Evolutionary conservation across 2,113 vertebrate genomes (phyloP), one percentile per base, ranked within the genome.

Genomic region (Eudyptes chrysolophus): DNA sequence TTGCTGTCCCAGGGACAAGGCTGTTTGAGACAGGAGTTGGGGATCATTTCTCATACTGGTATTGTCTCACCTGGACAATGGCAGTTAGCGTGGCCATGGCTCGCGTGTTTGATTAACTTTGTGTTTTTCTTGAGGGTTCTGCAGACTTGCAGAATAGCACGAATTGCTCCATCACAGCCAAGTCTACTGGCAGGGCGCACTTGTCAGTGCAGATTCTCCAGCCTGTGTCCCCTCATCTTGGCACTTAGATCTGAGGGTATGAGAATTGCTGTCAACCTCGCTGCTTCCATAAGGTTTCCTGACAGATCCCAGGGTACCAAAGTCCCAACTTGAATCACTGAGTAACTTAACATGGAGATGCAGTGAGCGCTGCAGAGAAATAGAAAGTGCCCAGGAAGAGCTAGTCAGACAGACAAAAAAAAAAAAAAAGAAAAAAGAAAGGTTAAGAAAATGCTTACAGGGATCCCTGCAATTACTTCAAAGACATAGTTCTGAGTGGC

Each of bases 401-500:
- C 26, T 46, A 27, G 11, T 60, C n/a, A 91, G 34, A 58, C 8
- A 65, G 11, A 48, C 3, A 4, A 36, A 26, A 24, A 36, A 40
- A 36, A 29, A 36, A 29, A 42, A 16, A 8, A 17, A 20, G 6
- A 22, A 32, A 29, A 24, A 60, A 40, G 2, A 32, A 65, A 48
- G 13, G 13, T 62, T 18, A 32, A 62, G 42, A 42, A 71, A 44
- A 34, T 13, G 3, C 42, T 58, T 32, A 4, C 10, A 70, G 62
- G 20, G 30, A 30, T 84, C 6, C 16, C 9, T 24, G 3, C 25
- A 4, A 32, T 65, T 17, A 2, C 13, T 32, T 61, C 16, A 9
- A 70, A 10, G 4, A n/a, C 25, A 2, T 3, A 9, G 42, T 7
- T 55, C 4, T 3, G 55, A 9, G 54, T 1, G 30, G 10, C n/a